A percentile compares a stretch with the other conserved stretches of the same genome.
These are phyloP conservation scores for Drosophila atripex DNA, from an alignment of 2,888 invertebrate genomes.

Conservation along the genomic window DNA sequence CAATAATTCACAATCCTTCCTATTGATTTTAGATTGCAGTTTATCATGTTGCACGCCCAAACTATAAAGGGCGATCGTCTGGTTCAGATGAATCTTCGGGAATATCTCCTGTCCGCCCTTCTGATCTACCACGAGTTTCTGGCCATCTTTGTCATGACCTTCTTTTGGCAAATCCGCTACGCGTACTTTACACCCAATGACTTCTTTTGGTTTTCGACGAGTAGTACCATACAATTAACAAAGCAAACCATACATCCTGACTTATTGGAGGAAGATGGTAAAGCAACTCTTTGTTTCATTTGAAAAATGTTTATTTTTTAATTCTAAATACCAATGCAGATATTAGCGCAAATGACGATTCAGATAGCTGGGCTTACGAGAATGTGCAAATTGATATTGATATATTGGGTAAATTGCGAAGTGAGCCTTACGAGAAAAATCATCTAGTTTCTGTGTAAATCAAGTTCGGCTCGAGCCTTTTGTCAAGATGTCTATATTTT, in stretches of 20 bases:
- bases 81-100: slow-evolving; percentile 64
- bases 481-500: neutral
- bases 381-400: neutral
- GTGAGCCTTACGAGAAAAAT: neutral
- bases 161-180: slow-evolving; percentile 49
- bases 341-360: neutral
- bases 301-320: too few relatives aligned
- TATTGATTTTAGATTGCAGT: slow-evolving; percentile 20
- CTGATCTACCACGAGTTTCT: slow-evolving; percentile 67
- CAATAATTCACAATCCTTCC: neutral
- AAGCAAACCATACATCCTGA: neutral
- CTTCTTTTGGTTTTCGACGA: slow-evolving; percentile 18
- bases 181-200: slow-evolving; percentile 30
- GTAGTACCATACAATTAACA: neutral
- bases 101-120: slow-evolving; percentile 61
- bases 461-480: slow-evolving; percentile 5
- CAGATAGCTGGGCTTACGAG: neutral
- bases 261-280: neutral
- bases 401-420: neutral
- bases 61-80: slow-evolving; percentile 65
- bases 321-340: neutral
- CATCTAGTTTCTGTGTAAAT: slow-evolving; percentile 1
- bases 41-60: slow-evolving; percentile 66
- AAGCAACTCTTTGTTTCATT: neutral
- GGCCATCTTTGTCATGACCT: slow-evolving; percentile 50